phyloP scores from a whole-genome alignment of 2,113 vertebrate species.

The Ceratotherium simum region DNA sequence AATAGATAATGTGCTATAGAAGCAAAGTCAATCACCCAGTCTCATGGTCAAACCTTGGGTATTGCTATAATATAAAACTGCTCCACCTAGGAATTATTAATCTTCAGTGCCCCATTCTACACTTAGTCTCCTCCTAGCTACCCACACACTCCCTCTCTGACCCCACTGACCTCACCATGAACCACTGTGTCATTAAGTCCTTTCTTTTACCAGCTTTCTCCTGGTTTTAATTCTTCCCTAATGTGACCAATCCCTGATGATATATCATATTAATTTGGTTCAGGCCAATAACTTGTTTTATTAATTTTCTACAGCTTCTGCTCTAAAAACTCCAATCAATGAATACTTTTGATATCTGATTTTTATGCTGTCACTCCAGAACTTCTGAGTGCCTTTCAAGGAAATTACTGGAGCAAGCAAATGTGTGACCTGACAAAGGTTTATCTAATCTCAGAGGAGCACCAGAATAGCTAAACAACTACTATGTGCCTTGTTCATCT shows the following conservation, averaged over 20 bases:
- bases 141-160: neutral
- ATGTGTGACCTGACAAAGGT: too few relatives aligned
- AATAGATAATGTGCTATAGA: neutral
- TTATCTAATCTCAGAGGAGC: too few relatives aligned
- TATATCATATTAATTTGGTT: neutral
- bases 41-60: neutral
- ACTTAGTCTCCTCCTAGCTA: neutral
- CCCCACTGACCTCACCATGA: neutral
- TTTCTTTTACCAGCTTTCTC: neutral
- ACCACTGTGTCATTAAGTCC: neutral
- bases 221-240: neutral
- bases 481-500: too few relatives aligned
- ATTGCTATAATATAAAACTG: neutral
- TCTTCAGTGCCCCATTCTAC: neutral
- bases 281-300: neutral
- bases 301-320: too few relatives aligned
- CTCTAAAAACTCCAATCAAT: too few relatives aligned
- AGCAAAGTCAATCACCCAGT: neutral
- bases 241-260: neutral
- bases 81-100: neutral
- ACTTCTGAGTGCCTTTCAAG: too few relatives aligned
- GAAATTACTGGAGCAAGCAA: too few relatives aligned
- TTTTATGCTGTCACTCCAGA: too few relatives aligned
- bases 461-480: too few relatives aligned
- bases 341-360: too few relatives aligned